Evolutionary conservation across 1,140 invertebrate species (phyloP).

Genomic region (Euwallacea similis): DNA sequence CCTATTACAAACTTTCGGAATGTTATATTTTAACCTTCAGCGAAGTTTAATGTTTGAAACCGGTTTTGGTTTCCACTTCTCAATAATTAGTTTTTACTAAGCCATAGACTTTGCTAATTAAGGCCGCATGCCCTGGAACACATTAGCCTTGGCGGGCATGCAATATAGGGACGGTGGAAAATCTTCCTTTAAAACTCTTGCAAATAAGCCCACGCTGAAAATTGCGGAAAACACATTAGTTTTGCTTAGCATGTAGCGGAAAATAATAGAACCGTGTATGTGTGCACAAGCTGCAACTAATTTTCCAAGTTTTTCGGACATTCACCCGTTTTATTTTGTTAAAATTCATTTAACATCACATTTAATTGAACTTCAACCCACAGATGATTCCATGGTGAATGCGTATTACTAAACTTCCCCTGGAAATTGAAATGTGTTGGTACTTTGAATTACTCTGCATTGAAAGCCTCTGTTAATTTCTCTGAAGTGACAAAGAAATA

Average conservation of each 20-base stretch:
- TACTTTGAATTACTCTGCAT: no score
- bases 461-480: no score
- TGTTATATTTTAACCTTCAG: constrained; percentile 8
- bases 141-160: constrained; percentile 19
- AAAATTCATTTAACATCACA: constrained; percentile 9
- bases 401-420: no score
- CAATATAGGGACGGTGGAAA: constrained; percentile 14
- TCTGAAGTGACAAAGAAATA: no score
- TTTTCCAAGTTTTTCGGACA: constrained; percentile 17
- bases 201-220: constrained; percentile 24
- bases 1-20: constrained; percentile 4
- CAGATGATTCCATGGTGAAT: no score
- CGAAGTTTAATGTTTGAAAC: constrained; percentile 3
- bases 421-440: no score
- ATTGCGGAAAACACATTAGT: constrained; percentile 27
- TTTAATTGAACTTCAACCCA: background rate
- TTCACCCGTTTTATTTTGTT: constrained; percentile 21
- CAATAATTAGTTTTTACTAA: background rate
- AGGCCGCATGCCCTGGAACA: background rate
- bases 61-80: constrained; percentile 1
- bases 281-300: constrained; percentile 24
- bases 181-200: constrained; percentile 24
- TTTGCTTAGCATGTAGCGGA: constrained; percentile 24
- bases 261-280: constrained; percentile 29
- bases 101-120: background rate